These are phyloP conservation scores for Drosophila carrolli DNA, from an alignment of 1,140 invertebrate genomes.

Conservation along the genomic window DNA sequence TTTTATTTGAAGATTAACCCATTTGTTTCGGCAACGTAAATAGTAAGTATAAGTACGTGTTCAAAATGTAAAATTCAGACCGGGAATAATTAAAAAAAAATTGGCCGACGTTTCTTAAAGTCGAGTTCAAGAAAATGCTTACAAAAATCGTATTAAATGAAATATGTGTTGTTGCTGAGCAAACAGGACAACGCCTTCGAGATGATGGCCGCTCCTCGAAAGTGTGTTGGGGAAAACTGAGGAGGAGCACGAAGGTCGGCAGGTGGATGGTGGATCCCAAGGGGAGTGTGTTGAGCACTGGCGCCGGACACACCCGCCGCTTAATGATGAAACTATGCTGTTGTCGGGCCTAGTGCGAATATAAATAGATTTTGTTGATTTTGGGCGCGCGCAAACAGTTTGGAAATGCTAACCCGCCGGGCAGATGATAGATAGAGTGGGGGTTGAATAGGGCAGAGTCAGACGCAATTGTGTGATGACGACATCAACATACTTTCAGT, in stretches of 20 bases:
- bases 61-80: not conserved
- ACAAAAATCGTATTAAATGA: not conserved
- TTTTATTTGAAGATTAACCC: not conserved
- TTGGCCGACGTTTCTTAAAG: not conserved
- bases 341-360: not conserved
- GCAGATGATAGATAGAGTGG: not conserved
- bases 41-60: not conserved
- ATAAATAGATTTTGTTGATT: slow-evolving; percentile 33
- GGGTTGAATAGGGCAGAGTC: not conserved
- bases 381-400: slow-evolving; percentile 15
- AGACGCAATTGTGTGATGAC: slow-evolving; percentile 1
- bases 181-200: slow-evolving; percentile 3
- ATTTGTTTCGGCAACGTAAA: not conserved
- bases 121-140: not conserved
- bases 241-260: slow-evolving; percentile 6
- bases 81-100: not conserved
- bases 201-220: not conserved
- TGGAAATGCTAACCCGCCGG: not conserved
- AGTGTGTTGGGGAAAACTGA: not conserved
- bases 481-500: slow-evolving; percentile 12
- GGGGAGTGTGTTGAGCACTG: slow-evolving; percentile 3
- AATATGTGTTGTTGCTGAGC: too few species aligned
- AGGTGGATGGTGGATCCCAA: not conserved
- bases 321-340: slow-evolving; percentile 10
- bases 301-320: slow-evolving; percentile 24